These are phyloP conservation scores for Noturus placidus DNA, from an alignment of 2,113 vertebrate genomes.

Conservation along the genomic window DNA sequence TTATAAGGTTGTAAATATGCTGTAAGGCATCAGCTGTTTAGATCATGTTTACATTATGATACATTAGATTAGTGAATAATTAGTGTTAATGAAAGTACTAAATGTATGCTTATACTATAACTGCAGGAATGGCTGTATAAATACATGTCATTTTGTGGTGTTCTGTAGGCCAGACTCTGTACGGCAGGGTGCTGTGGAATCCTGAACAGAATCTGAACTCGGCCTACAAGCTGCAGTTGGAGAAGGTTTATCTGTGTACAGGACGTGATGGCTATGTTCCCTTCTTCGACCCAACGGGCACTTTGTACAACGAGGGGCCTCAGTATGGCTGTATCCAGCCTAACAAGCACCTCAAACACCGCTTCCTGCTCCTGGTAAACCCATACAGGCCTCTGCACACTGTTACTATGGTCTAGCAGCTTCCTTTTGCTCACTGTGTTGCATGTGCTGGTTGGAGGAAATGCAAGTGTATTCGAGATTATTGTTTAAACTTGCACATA, in stretches of 20 bases:
- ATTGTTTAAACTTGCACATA: background rate
- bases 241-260: slow-evolving; percentile 96
- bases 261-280: slow-evolving; percentile 93
- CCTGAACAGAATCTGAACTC: slow-evolving; percentile 93
- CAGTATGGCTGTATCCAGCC: slow-evolving; percentile 98
- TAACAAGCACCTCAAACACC: slow-evolving; percentile 91
- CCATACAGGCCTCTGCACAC: background rate
- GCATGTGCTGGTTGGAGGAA: background rate
- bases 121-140: background rate
- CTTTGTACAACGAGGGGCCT: slow-evolving; percentile 92
- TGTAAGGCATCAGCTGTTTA: background rate
- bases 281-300: slow-evolving; percentile 95
- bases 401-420: background rate
- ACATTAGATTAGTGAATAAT: background rate
- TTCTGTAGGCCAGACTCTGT: slow-evolving; percentile 86
- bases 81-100: background rate
- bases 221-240: slow-evolving; percentile 91
- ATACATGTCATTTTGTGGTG: background rate
- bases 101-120: background rate
- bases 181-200: slow-evolving; percentile 92
- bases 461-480: background rate
- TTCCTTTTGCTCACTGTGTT: background rate
- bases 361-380: slow-evolving; percentile 91
- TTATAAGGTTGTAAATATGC: background rate
- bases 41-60: background rate